A percentile compares a stretch with the other conserved stretches of the same genome.
Evolutionary conservation across 1,140 invertebrate genomes (phyloP).

Genomic region (Drosophila nigrodunni): DNA sequence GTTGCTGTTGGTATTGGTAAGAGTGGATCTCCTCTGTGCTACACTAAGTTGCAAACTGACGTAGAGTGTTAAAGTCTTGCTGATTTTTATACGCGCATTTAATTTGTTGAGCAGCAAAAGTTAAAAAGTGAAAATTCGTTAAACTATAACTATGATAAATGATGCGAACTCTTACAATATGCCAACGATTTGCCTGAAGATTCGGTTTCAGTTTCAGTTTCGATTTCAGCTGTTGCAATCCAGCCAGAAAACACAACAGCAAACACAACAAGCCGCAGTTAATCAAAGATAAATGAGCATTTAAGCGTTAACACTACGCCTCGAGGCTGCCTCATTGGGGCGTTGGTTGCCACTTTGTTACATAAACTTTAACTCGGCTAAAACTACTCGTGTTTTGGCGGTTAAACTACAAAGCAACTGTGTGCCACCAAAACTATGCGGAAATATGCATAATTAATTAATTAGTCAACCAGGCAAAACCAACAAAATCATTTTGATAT

Average conservation of each 20-base stretch:
- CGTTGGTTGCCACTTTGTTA: constrained; percentile 68
- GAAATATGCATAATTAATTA: constrained; percentile 79
- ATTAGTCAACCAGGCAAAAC: constrained; percentile 56
- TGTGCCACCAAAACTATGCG: constrained; percentile 58
- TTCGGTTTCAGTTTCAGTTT: constrained; percentile 44
- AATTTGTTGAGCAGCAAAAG: constrained; percentile 15
- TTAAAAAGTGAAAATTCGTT: constrained; percentile 44
- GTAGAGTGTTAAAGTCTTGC: constrained; percentile 16
- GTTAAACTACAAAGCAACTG: constrained; percentile 65
- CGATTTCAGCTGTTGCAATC: constrained; percentile 46
- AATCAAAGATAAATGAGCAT: constrained; percentile 77
- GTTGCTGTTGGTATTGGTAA: constrained; percentile 22
- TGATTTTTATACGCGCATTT: constrained; percentile 67
- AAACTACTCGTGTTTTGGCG: constrained; percentile 75
- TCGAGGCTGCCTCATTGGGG: constrained; percentile 54
- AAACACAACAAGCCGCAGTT: constrained; percentile 52
- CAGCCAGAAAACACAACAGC: constrained; percentile 10
- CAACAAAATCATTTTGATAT: constrained; percentile 21
- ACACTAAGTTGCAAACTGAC: constrained; percentile 55
- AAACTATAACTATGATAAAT: constrained; percentile 73
- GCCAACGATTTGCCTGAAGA: constrained; percentile 21
- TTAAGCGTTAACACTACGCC: constrained; percentile 71
- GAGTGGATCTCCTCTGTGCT: constrained; percentile 45
- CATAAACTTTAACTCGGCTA: constrained; percentile 54
- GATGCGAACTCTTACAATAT: constrained; percentile 63